Evolutionary conservation across 2,888 invertebrate genomes (phyloP).

Genomic region (Geophilus truncorum): DNA sequence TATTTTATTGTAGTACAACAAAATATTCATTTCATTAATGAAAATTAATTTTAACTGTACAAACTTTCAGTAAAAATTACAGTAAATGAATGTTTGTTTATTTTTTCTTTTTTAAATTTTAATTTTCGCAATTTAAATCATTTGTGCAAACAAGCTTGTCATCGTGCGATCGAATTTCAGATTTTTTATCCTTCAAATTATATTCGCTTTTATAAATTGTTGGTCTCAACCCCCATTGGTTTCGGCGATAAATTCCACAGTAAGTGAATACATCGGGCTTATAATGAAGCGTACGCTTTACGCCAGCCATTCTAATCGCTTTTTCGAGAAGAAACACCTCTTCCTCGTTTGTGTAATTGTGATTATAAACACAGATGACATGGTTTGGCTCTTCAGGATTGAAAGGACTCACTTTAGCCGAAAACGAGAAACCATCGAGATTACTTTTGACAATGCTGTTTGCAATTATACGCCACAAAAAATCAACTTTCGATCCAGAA

Average conservation of each 20-base stretch:
- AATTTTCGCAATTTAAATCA: too few relatives aligned
- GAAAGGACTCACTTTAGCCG: not conserved
- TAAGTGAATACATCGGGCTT: constrained; percentile 25
- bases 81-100: too few relatives aligned
- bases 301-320: not conserved
- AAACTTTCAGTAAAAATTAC: too few relatives aligned
- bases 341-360: not conserved
- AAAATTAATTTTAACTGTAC: too few relatives aligned
- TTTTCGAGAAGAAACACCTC: not conserved
- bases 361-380: not conserved
- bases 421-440: not conserved
- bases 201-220: too few relatives aligned
- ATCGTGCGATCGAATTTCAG: too few relatives aligned
- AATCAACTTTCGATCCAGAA: not conserved
- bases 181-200: too few relatives aligned
- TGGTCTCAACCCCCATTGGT: too few relatives aligned
- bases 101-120: too few relatives aligned
- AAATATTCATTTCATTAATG: too few relatives aligned
- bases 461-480: not conserved
- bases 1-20: too few relatives aligned
- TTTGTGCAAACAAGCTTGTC: too few relatives aligned
- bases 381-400: not conserved
- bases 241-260: constrained; percentile 31
- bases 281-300: not conserved
- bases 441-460: not conserved